These are phyloP conservation scores for Solea solea DNA, from an alignment of 2,113 vertebrate species.

Conservation along the genomic window DNA sequence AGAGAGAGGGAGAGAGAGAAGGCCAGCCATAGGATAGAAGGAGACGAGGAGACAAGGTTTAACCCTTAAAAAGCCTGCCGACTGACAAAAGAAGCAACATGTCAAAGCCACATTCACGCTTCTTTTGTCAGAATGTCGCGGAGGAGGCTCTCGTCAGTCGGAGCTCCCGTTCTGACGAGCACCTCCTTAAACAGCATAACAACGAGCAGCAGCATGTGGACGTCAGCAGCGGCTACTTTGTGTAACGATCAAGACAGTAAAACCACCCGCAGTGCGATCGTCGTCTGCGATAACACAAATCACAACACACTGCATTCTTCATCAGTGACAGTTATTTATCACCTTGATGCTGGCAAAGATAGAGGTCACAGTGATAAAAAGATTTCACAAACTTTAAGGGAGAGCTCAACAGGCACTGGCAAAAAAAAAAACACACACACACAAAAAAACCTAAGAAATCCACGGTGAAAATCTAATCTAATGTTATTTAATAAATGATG, in stretches of 20 bases:
- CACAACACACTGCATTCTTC: neutral
- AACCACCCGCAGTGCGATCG: no score
- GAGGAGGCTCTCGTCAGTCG: neutral
- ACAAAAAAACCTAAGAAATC: no score
- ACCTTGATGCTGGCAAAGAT: constrained; percentile 24
- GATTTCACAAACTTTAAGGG: neutral
- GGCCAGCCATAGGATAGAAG: constrained; percentile 44
- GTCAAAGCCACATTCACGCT: neutral
- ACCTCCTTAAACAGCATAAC: neutral
- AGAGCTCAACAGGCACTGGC: no score
- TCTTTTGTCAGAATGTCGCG: neutral
- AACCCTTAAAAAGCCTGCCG: constrained; percentile 44
- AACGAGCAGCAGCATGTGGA: neutral
- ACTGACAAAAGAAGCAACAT: constrained; percentile 7
- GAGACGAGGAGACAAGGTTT: constrained; percentile 38
- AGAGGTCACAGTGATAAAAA: constrained; percentile 42
- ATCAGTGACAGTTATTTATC: constrained; percentile 31
- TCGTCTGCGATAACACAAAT: no score
- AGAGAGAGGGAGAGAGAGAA: constrained; percentile 2
- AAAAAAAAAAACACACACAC: no score
- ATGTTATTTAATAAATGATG: no score
- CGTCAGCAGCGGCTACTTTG: neutral
- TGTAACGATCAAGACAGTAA: neutral
- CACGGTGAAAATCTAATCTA: no score
- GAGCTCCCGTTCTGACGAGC: neutral